Evolutionary conservation across 2,113 vertebrate genomes (phyloP), one percentile per base, ranked within the genome.

Genomic region (Acinonyx jubatus): DNA sequence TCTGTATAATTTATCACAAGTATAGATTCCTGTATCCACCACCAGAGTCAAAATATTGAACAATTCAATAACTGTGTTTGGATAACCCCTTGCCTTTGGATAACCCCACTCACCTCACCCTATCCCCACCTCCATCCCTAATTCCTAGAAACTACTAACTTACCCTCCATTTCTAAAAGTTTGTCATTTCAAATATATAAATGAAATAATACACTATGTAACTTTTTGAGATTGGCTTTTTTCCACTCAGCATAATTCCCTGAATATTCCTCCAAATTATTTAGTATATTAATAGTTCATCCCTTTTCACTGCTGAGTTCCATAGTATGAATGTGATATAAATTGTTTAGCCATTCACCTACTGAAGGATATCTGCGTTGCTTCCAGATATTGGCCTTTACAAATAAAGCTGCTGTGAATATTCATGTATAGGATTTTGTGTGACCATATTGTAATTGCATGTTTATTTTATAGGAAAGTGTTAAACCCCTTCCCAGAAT

Each of bases 101-200:
- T 25, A 83, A 50, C 7, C 12, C 5, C 13, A 79, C 13, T 41
- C 13, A 65, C 16, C 4, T 84, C 15, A 79, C 1, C 23, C 52
- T 19, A 66, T 33, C 25, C 36, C 25, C 76, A 55, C 12, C 7
- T 93, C 48, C 15, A 82, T 73, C 15, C 19, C 45, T 74, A 87
- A 78, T 5, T 5, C 19, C 14, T 85, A 73, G 10, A 27, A 96
- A 89, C 21, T 27, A 96, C 7, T 89, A 66, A n/a, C 91, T 12
- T 85, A 41, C 48, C 33, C 12, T 78, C 48, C 90, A 55, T 83
- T 95, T 94, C 57, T 89, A 91, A 93, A 93, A 45, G 81, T 25
- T 61, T 63, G 4, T 71, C 57, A 61, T 61, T 91, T 74, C 31
- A 87, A 94, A 89, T 78, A 55, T 45, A 36, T 65, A 96, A 95